These are phyloP conservation scores for Cheirogaleus major DNA, from an alignment of 2,797 vertebrate species.

Conservation along the genomic window DNA sequence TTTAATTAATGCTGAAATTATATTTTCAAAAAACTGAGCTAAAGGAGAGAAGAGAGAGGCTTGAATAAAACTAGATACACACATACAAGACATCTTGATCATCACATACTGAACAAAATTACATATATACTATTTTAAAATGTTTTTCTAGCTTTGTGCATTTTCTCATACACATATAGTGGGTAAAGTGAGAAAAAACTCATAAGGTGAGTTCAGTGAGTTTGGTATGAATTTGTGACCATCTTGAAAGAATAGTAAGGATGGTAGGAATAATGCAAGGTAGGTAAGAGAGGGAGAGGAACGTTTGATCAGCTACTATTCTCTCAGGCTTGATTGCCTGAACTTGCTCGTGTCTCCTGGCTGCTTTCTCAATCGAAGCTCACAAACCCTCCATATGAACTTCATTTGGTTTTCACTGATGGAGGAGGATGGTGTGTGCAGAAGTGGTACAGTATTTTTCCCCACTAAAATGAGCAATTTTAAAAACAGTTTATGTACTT, in stretches of 20 bases:
- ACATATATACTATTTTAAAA: neutral
- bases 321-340: rapidly evolving
- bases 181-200: neutral
- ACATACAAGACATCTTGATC: neutral
- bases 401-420: neutral
- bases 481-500: neutral
- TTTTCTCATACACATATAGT: neutral
- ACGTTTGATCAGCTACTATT: neutral
- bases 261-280: neutral
- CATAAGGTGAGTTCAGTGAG: neutral
- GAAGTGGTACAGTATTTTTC: neutral
- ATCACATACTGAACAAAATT: neutral
- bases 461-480: neutral
- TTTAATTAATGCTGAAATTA: neutral
- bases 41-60: neutral
- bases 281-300: neutral
- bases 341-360: neutral
- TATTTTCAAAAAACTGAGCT: neutral
- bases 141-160: neutral
- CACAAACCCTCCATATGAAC: neutral
- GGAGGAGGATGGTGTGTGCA: neutral
- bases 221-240: neutral
- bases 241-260: neutral
- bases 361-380: neutral
- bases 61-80: neutral